Conservation (phyloP, 2,797 vertebrate genomes). For the Tragelaphus eurycerus region DNA sequence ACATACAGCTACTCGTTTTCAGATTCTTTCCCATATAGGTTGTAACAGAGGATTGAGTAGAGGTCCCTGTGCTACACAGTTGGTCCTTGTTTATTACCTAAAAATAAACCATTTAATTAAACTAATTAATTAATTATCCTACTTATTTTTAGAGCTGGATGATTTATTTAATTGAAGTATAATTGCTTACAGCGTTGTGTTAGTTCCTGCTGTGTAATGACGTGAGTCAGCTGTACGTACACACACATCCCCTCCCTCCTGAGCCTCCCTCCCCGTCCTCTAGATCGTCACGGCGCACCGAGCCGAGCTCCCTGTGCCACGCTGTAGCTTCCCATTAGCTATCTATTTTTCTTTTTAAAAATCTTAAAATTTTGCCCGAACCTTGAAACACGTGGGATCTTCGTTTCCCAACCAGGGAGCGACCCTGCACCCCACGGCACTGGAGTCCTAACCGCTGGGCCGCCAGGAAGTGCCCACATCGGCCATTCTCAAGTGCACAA, state of each 20-base stretch:
- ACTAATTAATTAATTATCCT: background rate
- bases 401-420: background rate
- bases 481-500: background rate
- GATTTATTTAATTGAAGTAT: background rate
- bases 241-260: background rate
- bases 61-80: background rate
- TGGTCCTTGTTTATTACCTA: background rate
- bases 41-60: background rate
- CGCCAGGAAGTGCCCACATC: background rate
- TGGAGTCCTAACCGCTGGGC: background rate
- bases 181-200: background rate
- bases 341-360: background rate
- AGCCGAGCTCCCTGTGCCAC: background rate
- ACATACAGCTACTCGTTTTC: background rate
- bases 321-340: background rate
- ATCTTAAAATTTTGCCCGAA: background rate
- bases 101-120: background rate
- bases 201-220: background rate
- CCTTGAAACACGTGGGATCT: background rate
- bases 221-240: rapidly evolving
- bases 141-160: background rate
- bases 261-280: background rate
- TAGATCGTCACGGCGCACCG: background rate
- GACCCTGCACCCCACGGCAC: rapidly evolving
- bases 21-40: background rate